A percentile compares a stretch with the other conserved stretches of the same genome.
phyloP scores from a whole-genome alignment of 2,113 vertebrate species.

The Gobius niger region DNA sequence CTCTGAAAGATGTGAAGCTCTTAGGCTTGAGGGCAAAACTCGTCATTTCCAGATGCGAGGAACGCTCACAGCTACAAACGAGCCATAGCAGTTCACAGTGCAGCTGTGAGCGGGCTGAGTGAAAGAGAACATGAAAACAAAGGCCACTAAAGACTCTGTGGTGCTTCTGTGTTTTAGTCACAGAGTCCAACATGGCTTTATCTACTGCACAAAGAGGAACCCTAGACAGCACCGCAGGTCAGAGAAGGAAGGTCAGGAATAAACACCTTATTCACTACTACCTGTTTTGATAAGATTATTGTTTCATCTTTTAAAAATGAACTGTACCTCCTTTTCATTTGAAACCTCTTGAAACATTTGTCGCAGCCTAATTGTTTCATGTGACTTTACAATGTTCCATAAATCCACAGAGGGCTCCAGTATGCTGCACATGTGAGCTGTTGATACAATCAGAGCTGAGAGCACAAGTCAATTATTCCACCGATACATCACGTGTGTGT shows the following conservation, averaged over 20 bases:
- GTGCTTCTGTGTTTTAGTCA: not conserved
- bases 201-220: no score
- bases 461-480: not conserved
- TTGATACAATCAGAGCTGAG: not conserved
- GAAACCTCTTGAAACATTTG: no score
- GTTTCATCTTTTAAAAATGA: no score
- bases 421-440: not conserved
- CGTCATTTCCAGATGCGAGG: conserved; percentile 48
- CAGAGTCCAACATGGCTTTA: no score
- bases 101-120: conserved; percentile 4
- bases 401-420: not conserved
- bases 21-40: conserved; percentile 2
- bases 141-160: conserved; percentile 31
- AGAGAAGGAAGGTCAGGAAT: no score
- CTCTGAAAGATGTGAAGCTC: not conserved
- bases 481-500: not conserved
- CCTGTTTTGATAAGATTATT: no score
- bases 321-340: no score
- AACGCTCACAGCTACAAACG: conserved; percentile 36
- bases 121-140: conserved; percentile 25
- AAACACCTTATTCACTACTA: no score
- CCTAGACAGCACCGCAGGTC: no score
- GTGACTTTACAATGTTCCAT: conserved; percentile 41
- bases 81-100: conserved; percentile 55
- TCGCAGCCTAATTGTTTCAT: not conserved